These are phyloP conservation scores for Tinea semifulvella DNA, from an alignment of 2,888 invertebrate species.

Conservation along the genomic window DNA sequence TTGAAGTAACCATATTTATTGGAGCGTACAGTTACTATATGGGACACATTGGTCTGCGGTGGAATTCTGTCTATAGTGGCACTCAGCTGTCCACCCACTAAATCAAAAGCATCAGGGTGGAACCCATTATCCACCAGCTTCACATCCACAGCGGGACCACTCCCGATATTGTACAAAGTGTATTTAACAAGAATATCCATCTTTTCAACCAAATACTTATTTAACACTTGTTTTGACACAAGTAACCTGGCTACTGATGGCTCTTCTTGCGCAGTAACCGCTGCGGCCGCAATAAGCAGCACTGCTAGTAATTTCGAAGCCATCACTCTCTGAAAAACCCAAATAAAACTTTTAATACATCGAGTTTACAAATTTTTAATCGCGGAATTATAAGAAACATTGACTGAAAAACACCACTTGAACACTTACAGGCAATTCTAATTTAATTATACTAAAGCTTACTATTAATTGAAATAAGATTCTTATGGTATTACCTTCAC, in stretches of 20 bases:
- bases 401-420: not conserved
- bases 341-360: not conserved
- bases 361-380: not conserved
- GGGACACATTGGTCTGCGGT: slow-evolving; percentile 92
- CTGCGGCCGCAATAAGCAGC: slow-evolving; percentile 48
- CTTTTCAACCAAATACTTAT: slow-evolving; percentile 95
- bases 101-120: slow-evolving; percentile 89
- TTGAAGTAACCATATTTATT: slow-evolving; percentile 94
- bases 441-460: not conserved
- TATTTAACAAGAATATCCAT: slow-evolving; percentile 97
- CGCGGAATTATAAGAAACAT: not conserved
- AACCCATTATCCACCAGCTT: slow-evolving; percentile 91
- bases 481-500: slow-evolving; percentile 16
- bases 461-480: slow-evolving; percentile 14
- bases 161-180: slow-evolving; percentile 92
- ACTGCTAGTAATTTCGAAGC: slow-evolving; percentile 50
- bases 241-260: slow-evolving; percentile 83
- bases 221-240: slow-evolving; percentile 93
- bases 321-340: no score
- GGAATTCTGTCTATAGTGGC: slow-evolving; percentile 89
- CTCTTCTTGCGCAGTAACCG: slow-evolving; percentile 70
- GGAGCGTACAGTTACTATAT: slow-evolving; percentile 91
- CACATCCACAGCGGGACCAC: slow-evolving; percentile 88
- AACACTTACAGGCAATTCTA: not conserved
- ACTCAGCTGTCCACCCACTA: slow-evolving; percentile 86